Evolutionary conservation across 2,797 vertebrate species (phyloP), one percentile per base, ranked within the genome.

Genomic region (Ceryle rudis): DNA sequence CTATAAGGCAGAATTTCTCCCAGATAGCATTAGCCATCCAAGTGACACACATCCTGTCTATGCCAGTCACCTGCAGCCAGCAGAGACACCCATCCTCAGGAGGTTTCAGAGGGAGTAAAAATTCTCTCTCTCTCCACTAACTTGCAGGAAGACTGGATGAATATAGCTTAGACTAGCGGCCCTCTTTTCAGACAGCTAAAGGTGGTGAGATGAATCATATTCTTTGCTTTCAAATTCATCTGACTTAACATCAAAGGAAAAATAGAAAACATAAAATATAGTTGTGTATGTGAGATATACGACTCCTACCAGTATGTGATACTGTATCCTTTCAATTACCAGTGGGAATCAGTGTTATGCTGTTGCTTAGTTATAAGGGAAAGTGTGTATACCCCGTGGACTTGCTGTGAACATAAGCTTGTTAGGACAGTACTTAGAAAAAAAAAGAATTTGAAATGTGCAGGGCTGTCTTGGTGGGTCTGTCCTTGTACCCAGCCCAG

Each of bases 151-250:
- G 22, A 44, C 14, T 37, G 73, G 65, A 47, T 25, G 10, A 64
- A 65, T 31, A 21, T 46, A 60, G 5, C 44, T 82, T 42, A 46
- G 55, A 60, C 19, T 10, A 37, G 84, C 29, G 1, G 9, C 14
- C 20, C 28, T 15, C 57, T 78, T 39, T 81, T 86, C 52, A 52
- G 44, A 39, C 7, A 54, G 47, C 17, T 81, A 60, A 81, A 46
- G 35, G 23, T 35, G 46, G 23, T 35, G 46, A 70, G 60, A 62
- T n/a, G 14, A 83, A 60, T 64, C 0, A 0, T 33, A 54, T 20
- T 22, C 29, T 25, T 21, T 35, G 33, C 39, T 71, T 90, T 61
- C 69, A 69, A 54, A 39, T 49, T 49, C 29, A 58, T 31, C 61
- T 67, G 42, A 60, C 42, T 57, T 72, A 66, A 69, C 39, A 66